Percentiles rank a stretch among this genome's conserved stretches.
phyloP scores from a whole-genome alignment of 2,113 vertebrate genomes.

The Callopanchax toddi region DNA sequence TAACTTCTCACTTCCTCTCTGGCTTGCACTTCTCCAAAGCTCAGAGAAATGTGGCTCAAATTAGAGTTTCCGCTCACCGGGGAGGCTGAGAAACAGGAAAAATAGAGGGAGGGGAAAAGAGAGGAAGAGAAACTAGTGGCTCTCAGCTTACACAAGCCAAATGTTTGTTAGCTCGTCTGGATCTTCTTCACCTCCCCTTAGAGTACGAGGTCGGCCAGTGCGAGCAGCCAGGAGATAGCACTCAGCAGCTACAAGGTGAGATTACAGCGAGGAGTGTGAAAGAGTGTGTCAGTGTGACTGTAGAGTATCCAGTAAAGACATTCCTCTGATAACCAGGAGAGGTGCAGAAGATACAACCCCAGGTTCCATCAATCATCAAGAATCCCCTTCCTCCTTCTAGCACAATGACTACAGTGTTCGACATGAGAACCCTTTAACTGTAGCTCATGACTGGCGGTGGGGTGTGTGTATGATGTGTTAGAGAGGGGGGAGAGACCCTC shows the following conservation, averaged over 20 bases:
- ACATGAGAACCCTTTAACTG: constrained; percentile 67
- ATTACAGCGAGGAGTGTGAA: constrained; percentile 54
- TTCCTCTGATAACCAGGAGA: constrained; percentile 69
- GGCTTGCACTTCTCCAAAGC: constrained; percentile 56
- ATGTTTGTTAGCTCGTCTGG: constrained; percentile 56
- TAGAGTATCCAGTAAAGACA: constrained; percentile 63
- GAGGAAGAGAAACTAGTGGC: constrained; percentile 33
- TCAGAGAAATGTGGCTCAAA: constrained; percentile 78
- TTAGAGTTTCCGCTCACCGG: constrained; percentile 79
- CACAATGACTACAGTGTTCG: constrained; percentile 80
- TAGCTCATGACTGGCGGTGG: constrained; percentile 56
- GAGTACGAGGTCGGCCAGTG: constrained; percentile 1
- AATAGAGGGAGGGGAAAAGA: constrained; percentile 59
- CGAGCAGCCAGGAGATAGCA: constrained; percentile 51
- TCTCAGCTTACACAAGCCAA: constrained; percentile 60
- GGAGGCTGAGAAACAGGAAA: constrained; percentile 71
- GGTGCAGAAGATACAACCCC: constrained; percentile 62
- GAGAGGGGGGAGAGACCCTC: constrained; percentile 21
- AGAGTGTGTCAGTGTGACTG: constrained; percentile 55
- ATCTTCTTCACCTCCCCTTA: constrained; percentile 14
- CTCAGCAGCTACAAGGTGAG: constrained; percentile 66
- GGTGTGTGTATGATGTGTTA: background rate
- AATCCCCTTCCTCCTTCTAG: constrained; percentile 52
- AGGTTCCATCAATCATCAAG: constrained; percentile 69
- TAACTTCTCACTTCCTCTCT: constrained; percentile 75